Evolutionary conservation across 2,113 vertebrate species (phyloP), one percentile per base, ranked within the genome.

Genomic region (Vanacampus margaritifer): DNA sequence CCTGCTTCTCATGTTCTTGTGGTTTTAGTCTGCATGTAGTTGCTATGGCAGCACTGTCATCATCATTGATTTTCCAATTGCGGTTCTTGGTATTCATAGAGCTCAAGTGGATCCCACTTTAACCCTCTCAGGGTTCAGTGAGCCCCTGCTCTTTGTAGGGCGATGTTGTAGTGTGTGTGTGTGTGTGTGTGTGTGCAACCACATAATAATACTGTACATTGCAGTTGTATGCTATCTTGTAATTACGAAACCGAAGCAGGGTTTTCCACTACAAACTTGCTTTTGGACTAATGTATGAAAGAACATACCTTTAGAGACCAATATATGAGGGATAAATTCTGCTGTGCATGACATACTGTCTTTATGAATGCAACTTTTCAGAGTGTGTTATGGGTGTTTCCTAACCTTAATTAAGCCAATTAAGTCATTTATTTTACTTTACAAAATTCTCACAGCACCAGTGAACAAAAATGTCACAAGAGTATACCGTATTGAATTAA

Each of bases 41-140:
- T 93, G 91, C 92, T 79, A 93, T 92, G 90, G 90, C 73, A 92
- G 88, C 91, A 87, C 72, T 64, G 86, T 65, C 83, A 79, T 87
- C 81, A 64, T 82, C 86, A 88, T 80, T 88, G 91, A 91, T 90
- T 89, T 83, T 84, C 84, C 87, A 87, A 84, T 80, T 89, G 84
- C 75, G 78, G 74, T 80, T 84, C 84, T 82, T 78, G 74, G 70
- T 89, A 88, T 90, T 89, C 88, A 88, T 90, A 91, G 83, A 80
- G 61, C 65, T 68, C 72, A 84, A 85, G 67, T 83, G 74, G 71
- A 78, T 72, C 78, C 78, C 72, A 37, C 46, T 68, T 84, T 74
- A 84, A 81, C 80, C 73, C 73, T 26, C 66, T 72, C 53, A 65
- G 37, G 53, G 68, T 66, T 46, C 56, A 59, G 23, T 54, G 68